Conservation (phyloP, 2,113 vertebrate species). For the Clarias batrachus region DNA sequence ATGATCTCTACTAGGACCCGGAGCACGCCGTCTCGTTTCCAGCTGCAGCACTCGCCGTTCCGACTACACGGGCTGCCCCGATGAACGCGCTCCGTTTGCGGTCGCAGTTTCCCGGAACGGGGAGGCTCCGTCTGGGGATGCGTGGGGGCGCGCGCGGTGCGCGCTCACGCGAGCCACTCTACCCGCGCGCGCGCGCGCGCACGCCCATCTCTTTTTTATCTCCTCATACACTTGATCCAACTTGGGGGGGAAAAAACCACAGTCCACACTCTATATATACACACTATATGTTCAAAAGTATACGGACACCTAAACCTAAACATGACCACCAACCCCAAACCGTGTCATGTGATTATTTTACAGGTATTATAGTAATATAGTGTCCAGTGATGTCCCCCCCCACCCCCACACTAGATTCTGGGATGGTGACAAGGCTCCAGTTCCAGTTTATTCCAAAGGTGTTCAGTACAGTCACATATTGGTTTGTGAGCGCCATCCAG, state of each 20-base stretch:
- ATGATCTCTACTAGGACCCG: slow-evolving; percentile 49
- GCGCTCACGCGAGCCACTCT: background rate
- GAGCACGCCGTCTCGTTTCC: background rate
- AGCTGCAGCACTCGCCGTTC: background rate
- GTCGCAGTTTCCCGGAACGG: slow-evolving; percentile 34
- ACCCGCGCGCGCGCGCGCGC: background rate
- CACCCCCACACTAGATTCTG: too few species aligned
- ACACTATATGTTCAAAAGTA: background rate
- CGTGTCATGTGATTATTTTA: too few species aligned
- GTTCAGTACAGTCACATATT: too few species aligned
- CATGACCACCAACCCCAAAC: background rate
- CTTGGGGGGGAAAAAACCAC: background rate
- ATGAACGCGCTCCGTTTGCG: background rate
- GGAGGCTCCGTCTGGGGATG: slow-evolving; percentile 39
- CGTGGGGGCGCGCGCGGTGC: slow-evolving; percentile 28
- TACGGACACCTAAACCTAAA: background rate
- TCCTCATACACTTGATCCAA: background rate
- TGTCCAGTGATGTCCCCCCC: too few species aligned
- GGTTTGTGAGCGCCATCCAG: too few species aligned
- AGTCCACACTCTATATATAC: background rate
- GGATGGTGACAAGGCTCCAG: too few species aligned
- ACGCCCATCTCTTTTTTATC: background rate
- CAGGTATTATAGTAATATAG: too few species aligned
- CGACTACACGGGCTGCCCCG: background rate
- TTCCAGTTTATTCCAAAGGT: too few species aligned